Conservation (phyloP, 2,888 invertebrate genomes). For the Baccha elongata region DNA sequence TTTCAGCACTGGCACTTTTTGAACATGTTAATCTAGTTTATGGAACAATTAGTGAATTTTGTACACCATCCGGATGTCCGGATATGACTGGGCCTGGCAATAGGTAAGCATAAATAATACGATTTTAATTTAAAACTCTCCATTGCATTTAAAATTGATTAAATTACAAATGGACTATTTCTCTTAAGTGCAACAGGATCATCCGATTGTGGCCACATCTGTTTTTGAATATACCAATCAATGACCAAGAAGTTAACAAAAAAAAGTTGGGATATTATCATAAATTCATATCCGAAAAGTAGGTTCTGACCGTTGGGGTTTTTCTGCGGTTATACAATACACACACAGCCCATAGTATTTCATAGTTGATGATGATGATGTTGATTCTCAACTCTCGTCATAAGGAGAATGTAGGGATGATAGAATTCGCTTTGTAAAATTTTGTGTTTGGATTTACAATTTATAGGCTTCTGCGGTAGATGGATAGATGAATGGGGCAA, state of each 20-base stretch:
- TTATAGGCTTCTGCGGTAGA: conserved; percentile 50
- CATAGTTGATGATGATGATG: conserved; percentile 10
- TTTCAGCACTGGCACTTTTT: conserved; percentile 96
- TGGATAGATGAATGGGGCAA: conserved; percentile 35
- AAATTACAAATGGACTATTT: not conserved
- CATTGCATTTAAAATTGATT: not conserved
- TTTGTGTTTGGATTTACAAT: conserved; percentile 46
- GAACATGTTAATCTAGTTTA: conserved; percentile 99
- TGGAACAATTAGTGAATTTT: conserved; percentile 99
- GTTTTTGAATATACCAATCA: conserved; percentile 4
- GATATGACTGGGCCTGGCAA: conserved; percentile 98
- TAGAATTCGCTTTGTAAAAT: conserved; percentile 39
- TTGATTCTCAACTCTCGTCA: conserved; percentile 12
- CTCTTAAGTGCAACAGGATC: not conserved
- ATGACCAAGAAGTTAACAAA: conserved; percentile 3
- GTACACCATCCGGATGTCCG: conserved; percentile 96
- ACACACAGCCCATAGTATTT: not conserved
- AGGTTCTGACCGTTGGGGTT: conserved; percentile 30
- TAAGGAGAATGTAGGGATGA: conserved; percentile 36
- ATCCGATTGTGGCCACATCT: conserved; percentile 3
- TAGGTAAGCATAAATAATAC: conserved; percentile 86
- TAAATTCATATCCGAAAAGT: conserved; percentile 58
- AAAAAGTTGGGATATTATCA: conserved; percentile 16
- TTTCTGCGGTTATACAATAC: conserved; percentile 25
- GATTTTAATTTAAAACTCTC: conserved; percentile 9